Evolutionary conservation across 2,113 vertebrate genomes (phyloP).

Genomic region (Glareola pratincola): DNA sequence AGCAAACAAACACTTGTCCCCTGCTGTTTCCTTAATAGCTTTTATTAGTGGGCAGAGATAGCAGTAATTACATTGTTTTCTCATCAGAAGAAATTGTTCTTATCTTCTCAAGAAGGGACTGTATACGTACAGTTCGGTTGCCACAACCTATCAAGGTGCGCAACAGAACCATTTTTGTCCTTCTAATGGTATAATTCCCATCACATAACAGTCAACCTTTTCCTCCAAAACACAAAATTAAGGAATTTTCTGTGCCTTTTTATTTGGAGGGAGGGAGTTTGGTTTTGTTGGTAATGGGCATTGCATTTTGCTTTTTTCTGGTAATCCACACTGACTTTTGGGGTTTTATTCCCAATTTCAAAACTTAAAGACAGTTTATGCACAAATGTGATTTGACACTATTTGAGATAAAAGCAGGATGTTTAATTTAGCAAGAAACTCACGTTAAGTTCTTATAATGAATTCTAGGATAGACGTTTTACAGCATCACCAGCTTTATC

Average conservation of each 20-base stretch:
- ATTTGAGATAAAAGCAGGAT: neutral
- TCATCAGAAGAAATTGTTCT: conserved; percentile 41
- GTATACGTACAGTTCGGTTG: neutral
- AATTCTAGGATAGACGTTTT: neutral
- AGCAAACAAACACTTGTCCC: conserved; percentile 9
- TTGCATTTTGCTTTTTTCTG: neutral
- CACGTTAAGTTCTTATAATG: neutral
- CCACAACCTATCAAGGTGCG: neutral
- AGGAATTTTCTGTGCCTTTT: neutral
- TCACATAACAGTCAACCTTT: neutral
- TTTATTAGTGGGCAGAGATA: conserved; percentile 37
- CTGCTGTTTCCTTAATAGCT: conserved; percentile 12
- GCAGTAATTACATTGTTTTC: neutral
- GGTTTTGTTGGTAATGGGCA: neutral
- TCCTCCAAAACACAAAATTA: neutral
- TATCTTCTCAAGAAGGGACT: neutral
- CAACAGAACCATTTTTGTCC: neutral
- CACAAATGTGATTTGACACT: neutral
- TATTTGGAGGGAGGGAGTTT: neutral
- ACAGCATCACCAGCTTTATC: neutral
- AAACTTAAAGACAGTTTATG: neutral
- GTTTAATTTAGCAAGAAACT: conserved; percentile 4
- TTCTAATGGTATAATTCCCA: neutral
- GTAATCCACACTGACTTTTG: neutral
- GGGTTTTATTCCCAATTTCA: neutral